Conservation (phyloP, 1,140 invertebrate genomes). For the Dinoponera quadriceps region DNA sequence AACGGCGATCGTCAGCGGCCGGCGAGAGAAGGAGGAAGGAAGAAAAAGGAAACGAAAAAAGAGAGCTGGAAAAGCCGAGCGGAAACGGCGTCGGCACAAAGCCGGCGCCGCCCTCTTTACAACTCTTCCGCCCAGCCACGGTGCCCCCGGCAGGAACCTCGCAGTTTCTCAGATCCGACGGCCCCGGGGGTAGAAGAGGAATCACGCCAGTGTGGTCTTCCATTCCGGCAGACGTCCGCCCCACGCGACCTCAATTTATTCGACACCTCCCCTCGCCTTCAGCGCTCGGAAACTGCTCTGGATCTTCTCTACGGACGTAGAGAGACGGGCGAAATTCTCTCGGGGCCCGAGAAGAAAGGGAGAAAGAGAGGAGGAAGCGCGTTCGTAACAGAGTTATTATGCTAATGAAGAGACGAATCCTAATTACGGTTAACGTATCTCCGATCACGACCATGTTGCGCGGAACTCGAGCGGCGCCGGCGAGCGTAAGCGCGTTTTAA, state of each 20-base stretch:
- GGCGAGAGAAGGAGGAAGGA: slow-evolving; percentile 29
- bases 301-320: slow-evolving; percentile 67
- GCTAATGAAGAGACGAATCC: slow-evolving; percentile 77
- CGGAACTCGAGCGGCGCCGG: neutral
- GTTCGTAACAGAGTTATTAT: slow-evolving; percentile 83
- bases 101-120: slow-evolving; percentile 56
- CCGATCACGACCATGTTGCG: slow-evolving; percentile 14
- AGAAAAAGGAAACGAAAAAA: slow-evolving; percentile 17
- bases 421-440: slow-evolving; percentile 76
- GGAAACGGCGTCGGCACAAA: slow-evolving; percentile 67
- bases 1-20: slow-evolving; percentile 9
- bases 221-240: slow-evolving; percentile 83
- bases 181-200: slow-evolving; percentile 71
- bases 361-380: slow-evolving; percentile 11
- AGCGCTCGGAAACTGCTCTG: slow-evolving; percentile 80
- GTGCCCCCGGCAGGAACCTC: slow-evolving; percentile 58
- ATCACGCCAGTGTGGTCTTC: slow-evolving; percentile 78
- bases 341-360: slow-evolving; percentile 36
- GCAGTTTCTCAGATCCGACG: slow-evolving; percentile 70
- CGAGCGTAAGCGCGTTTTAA: neutral
- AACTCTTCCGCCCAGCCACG: slow-evolving; percentile 63
- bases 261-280: slow-evolving; percentile 84
- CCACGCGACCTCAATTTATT: slow-evolving; percentile 85
- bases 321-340: neutral
- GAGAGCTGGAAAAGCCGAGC: slow-evolving; percentile 64